Evolutionary conservation across 2,797 vertebrate genomes (phyloP).

Genomic region (Pteropus rufus): DNA sequence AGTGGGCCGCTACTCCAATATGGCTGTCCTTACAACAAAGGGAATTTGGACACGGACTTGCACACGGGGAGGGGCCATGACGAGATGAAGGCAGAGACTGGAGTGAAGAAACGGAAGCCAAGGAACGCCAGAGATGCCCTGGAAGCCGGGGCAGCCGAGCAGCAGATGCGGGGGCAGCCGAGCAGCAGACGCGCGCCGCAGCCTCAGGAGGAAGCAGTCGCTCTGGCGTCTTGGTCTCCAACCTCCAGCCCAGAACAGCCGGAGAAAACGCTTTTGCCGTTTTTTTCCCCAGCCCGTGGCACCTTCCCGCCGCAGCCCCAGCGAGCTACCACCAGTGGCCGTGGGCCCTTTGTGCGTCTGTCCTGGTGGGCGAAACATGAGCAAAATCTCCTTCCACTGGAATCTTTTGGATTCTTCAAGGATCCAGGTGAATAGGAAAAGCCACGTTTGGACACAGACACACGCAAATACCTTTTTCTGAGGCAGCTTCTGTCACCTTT

Average conservation of each 20-base stretch:
- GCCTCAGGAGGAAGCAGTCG: not conserved
- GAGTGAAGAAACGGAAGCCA: rapidly evolving
- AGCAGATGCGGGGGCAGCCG: too few relatives aligned
- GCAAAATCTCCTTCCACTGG: not conserved
- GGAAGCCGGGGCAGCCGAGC: rapidly evolving
- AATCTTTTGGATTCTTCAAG: not conserved
- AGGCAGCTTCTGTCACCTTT: not conserved
- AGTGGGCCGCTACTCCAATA: too few relatives aligned
- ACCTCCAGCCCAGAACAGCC: not conserved
- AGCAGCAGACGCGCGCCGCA: too few relatives aligned
- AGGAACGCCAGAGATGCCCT: rapidly evolving
- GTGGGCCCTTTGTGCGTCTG: too few relatives aligned
- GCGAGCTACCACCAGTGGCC: not conserved
- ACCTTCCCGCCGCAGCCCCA: too few relatives aligned
- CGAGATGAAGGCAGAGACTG: not conserved
- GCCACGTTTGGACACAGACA: not conserved
- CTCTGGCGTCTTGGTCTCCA: not conserved
- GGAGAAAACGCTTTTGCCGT: rapidly evolving
- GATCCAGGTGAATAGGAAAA: not conserved
- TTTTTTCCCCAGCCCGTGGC: rapidly evolving
- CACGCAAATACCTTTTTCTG: not conserved
- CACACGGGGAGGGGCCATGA: rapidly evolving
- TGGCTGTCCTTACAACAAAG: rapidly evolving
- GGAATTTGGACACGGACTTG: not conserved
- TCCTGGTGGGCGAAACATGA: not conserved